Evolutionary conservation across 37 sponge, comb jelly and placozoan genomes (phyloP), one percentile per base, ranked within the genome.

Genomic region (Oscarella lobularis): DNA sequence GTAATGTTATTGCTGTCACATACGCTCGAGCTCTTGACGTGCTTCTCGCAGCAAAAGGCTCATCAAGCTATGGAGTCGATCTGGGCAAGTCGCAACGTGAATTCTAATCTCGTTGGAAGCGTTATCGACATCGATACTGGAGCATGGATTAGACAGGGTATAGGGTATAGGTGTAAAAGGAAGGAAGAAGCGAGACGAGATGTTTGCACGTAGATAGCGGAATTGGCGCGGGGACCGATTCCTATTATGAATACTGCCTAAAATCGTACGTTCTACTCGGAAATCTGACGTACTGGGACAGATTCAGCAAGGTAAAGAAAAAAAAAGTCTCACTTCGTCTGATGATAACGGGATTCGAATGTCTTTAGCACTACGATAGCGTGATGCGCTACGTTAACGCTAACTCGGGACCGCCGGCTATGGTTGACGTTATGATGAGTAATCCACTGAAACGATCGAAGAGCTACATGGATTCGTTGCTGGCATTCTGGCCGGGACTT

Each of bases 401-500:
- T 27, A 87, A 89, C 20, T 82, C 85, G 39, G n/a, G n/a, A n/a
- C n/a, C n/a, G n/a, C n/a, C n/a, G n/a, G 35, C 80, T 54, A 74
- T 96, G 65, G 76, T 87, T 54, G 87, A 87, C 54, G 90, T 93
- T 20, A 82, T 80, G 78, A 85, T 90, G 84, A 74, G 83, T 41
- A 72, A 78, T 2, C 97, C 97, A 3, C 67, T 70, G 29, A 69
- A 80, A 33, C 69, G 76, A 40, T 77, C 78, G 9, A 76, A 80
- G 33, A 39, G 67, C 67, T 90, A 78, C 77, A 85, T 90, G 86
- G 98, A 96, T 77, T 85, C 98, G 4, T 78, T 96, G 38, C 86
- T 86, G 38, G 93, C 98, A 40, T 96, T 96, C 83, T 96, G 98
- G 98, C 98, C 98, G 0, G 98, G 98, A 20, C 88, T 96, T 5